phyloP scores from a whole-genome alignment of 1,140 invertebrate species.

The Drosophila sproati region DNA sequence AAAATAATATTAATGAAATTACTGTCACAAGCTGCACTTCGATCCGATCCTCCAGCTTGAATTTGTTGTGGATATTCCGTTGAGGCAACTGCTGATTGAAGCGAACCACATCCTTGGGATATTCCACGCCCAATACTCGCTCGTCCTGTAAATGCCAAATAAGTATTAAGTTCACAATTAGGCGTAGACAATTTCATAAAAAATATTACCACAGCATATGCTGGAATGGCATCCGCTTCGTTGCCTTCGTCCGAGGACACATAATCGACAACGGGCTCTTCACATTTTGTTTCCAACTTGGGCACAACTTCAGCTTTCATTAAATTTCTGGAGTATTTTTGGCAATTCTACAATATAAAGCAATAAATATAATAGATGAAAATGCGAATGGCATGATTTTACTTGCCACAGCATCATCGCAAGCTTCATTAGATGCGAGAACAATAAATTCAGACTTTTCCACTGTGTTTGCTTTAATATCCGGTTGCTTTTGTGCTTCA shows the following conservation, averaged over 20 bases:
- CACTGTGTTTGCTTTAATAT: background rate
- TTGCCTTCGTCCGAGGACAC: constrained; percentile 27
- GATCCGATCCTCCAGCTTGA: constrained; percentile 24
- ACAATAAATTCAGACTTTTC: background rate
- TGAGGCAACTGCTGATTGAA: constrained; percentile 44
- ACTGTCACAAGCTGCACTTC: constrained; percentile 32
- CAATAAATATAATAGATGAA: background rate
- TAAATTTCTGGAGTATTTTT: background rate
- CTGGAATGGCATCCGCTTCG: constrained; percentile 29
- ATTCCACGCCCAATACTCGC: constrained; percentile 58
- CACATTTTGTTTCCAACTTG: too few species aligned
- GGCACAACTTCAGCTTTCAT: too few species aligned
- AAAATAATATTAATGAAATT: background rate
- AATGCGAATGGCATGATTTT: background rate
- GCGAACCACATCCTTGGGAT: constrained; percentile 52
- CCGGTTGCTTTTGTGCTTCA: background rate
- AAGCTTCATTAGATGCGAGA: constrained; percentile 36
- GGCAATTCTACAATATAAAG: background rate
- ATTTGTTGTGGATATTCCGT: constrained; percentile 1
- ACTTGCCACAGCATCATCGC: constrained; percentile 45
- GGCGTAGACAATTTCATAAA: too few species aligned
- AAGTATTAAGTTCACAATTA: background rate
- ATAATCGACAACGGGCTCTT: background rate
- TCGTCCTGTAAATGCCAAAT: constrained; percentile 24
- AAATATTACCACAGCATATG: constrained; percentile 15